A percentile compares a stretch with the other conserved stretches of the same genome.
Evolutionary conservation across 2,797 vertebrate species (phyloP).

Genomic region (Syngnathus acus): DNA sequence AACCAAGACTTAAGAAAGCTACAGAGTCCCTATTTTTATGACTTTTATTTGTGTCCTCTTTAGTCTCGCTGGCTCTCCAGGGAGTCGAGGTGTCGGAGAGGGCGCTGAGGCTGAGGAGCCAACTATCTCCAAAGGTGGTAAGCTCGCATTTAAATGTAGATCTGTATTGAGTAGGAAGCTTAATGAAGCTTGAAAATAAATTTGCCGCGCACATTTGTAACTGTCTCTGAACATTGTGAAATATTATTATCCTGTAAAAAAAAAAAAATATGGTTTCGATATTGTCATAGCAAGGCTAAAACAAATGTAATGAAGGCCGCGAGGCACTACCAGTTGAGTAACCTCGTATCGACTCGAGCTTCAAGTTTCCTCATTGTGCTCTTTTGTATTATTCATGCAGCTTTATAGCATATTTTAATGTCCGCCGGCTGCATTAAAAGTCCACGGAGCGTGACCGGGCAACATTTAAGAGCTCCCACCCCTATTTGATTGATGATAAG

Average conservation of each 20-base stretch:
- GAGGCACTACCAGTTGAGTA: neutral
- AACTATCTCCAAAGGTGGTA: conserved; percentile 59
- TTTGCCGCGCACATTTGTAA: neutral
- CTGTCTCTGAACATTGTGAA: neutral
- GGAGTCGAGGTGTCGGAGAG: conserved; percentile 62
- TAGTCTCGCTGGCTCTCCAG: conserved; percentile 47
- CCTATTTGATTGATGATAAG: conserved; percentile 37
- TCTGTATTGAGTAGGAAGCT: neutral
- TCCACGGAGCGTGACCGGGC: conserved; percentile 33
- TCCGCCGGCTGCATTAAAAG: conserved; percentile 34
- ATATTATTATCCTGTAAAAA: neutral
- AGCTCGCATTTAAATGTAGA: conserved; percentile 1
- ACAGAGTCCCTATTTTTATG: neutral
- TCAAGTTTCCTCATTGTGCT: conserved; percentile 22
- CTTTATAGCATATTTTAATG: conserved; percentile 29
- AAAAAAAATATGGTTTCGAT: neutral
- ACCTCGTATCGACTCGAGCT: neutral
- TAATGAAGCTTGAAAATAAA: neutral
- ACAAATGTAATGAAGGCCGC: neutral
- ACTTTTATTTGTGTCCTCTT: conserved; percentile 7
- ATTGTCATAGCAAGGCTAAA: neutral
- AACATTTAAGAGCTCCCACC: conserved; percentile 24
- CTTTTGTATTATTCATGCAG: conserved; percentile 42
- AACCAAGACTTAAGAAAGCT: neutral
- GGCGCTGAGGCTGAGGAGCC: conserved; percentile 69